Evolutionary conservation across 2,888 invertebrate genomes (phyloP).

Genomic region (Pinctada fucata): DNA sequence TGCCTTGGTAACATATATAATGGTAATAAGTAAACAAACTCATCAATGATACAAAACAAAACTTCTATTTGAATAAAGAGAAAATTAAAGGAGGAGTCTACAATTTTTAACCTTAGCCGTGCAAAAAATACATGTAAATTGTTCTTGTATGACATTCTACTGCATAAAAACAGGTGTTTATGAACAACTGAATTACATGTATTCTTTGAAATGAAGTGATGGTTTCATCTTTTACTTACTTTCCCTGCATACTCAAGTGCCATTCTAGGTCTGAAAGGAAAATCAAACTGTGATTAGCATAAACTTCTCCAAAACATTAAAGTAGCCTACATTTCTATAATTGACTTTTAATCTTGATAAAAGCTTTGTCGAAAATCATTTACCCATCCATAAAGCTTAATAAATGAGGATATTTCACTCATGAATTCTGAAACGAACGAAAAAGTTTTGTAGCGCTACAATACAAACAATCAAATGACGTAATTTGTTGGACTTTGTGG

Average conservation of each 20-base stretch:
- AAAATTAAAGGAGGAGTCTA: background rate
- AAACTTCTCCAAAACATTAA: background rate
- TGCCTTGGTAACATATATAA: conserved; percentile 53
- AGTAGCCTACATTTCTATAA: background rate
- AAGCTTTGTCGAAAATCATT: background rate
- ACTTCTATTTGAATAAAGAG: background rate
- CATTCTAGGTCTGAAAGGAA: conserved; percentile 65
- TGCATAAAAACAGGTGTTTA: too few species aligned
- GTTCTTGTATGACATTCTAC: too few species aligned
- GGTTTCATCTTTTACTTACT: conserved; percentile 35
- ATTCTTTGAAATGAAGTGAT: too few species aligned
- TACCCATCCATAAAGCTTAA: too few species aligned
- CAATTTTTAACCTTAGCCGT: background rate
- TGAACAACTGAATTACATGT: too few species aligned
- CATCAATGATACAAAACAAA: background rate
- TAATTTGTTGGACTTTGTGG: too few species aligned
- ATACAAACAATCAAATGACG: too few species aligned
- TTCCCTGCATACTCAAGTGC: conserved; percentile 70
- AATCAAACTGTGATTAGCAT: background rate
- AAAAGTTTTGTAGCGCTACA: too few species aligned
- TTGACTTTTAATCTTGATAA: background rate
- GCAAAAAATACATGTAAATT: too few species aligned
- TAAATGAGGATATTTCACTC: too few species aligned
- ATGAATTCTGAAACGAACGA: too few species aligned
- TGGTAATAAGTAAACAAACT: background rate